Conservation (phyloP, 2,888 invertebrate genomes). For the Lepidonotus clava region DNA sequence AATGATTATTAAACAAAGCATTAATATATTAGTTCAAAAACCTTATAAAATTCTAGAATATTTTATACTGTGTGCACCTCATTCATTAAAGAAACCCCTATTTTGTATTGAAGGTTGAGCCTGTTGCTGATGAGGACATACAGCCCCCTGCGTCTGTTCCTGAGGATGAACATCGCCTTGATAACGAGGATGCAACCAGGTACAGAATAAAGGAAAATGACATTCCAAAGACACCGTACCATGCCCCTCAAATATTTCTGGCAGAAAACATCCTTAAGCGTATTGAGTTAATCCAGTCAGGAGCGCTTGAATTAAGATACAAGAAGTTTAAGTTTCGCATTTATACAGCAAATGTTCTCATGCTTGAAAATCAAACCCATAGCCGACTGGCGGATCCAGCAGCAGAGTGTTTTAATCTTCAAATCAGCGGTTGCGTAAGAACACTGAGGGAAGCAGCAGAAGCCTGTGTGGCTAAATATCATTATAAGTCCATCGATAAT, state of each 20-base stretch:
- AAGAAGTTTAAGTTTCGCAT: slow-evolving; percentile 55
- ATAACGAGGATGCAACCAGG: too few relatives aligned
- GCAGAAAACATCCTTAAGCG: background rate
- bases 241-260: background rate
- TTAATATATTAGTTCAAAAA: too few relatives aligned
- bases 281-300: background rate
- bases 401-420: slow-evolving; percentile 38
- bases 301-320: background rate
- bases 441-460: background rate
- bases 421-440: background rate
- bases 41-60: too few relatives aligned
- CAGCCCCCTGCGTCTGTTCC: too few relatives aligned
- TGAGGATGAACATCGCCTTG: too few relatives aligned
- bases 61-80: too few relatives aligned
- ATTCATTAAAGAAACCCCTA: too few relatives aligned
- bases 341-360: slow-evolving; percentile 47
- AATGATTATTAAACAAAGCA: too few relatives aligned
- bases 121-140: too few relatives aligned
- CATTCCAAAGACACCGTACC: too few relatives aligned
- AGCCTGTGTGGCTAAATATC: background rate
- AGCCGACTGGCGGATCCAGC: slow-evolving; percentile 17
- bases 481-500: background rate
- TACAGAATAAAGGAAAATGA: too few relatives aligned
- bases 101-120: too few relatives aligned
- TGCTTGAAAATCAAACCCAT: slow-evolving; percentile 53